phyloP scores from a whole-genome alignment of 2,113 vertebrate species.

The Philantomba maxwellii region DNA sequence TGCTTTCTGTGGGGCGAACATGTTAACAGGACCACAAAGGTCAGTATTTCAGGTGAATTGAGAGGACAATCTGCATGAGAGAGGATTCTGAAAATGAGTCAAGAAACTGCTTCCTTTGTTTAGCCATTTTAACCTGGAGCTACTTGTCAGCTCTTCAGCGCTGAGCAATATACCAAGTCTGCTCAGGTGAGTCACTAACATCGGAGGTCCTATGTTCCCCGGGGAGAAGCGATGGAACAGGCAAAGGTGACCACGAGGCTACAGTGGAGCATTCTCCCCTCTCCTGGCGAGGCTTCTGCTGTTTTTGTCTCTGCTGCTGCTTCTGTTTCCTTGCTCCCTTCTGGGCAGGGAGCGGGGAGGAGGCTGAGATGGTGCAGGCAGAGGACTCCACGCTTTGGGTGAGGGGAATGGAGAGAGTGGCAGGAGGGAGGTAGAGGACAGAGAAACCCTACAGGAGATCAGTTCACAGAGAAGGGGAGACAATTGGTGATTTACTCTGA shows the following conservation, averaged over 20 bases:
- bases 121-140: neutral
- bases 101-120: neutral
- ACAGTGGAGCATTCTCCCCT: neutral
- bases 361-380: neutral
- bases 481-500: neutral
- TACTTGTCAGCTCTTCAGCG: neutral
- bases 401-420: neutral
- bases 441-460: neutral
- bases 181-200: neutral
- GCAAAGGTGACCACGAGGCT: neutral
- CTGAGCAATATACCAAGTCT: neutral
- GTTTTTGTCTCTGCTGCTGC: neutral
- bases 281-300: neutral
- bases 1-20: neutral
- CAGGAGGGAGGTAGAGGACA: accelerated
- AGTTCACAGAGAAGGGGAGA: neutral
- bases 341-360: neutral
- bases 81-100: neutral
- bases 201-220: neutral
- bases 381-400: neutral
- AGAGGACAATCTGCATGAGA: neutral
- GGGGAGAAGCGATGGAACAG: neutral
- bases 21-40: neutral
- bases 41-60: neutral
- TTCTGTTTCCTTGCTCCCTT: neutral